A percentile compares a stretch with the other conserved stretches of the same genome.
These are phyloP conservation scores for Micropoecilia bifurca DNA, from an alignment of 2,797 vertebrate genomes.

Conservation along the genomic window DNA sequence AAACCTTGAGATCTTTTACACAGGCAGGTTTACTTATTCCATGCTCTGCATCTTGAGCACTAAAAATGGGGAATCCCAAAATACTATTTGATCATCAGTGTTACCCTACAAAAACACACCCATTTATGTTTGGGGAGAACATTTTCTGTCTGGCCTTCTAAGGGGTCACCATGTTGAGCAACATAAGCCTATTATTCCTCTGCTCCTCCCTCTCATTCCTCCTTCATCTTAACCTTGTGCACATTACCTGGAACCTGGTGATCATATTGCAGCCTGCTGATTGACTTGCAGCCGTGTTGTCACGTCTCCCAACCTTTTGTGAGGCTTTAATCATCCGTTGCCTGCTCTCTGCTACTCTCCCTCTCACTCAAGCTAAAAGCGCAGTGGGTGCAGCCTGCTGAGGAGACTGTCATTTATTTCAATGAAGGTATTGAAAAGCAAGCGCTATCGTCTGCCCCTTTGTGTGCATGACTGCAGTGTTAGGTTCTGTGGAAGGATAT, in stretches of 20 bases:
- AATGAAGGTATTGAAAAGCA: constrained; percentile 65
- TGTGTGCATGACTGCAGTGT: constrained; percentile 10
- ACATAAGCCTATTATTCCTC: constrained; percentile 48
- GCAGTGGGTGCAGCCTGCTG: constrained; percentile 70
- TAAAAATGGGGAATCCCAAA: constrained; percentile 32
- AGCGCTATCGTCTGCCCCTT: constrained; percentile 24
- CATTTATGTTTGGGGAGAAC: constrained; percentile 9
- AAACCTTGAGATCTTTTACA: constrained; percentile 23
- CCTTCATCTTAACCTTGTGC: constrained; percentile 23
- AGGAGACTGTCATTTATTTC: constrained; percentile 73
- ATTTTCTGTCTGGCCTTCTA: constrained; percentile 58
- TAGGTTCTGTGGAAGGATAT: background rate
- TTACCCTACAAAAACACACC: constrained; percentile 41
- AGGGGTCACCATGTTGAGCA: constrained; percentile 58
- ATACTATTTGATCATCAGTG: constrained; percentile 58
- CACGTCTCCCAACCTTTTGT: constrained; percentile 73
- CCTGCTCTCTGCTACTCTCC: constrained; percentile 13
- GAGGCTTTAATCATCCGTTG: constrained; percentile 75
- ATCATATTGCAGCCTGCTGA: constrained; percentile 78
- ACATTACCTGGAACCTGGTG: constrained; percentile 68
- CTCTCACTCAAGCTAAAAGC: constrained; percentile 38
- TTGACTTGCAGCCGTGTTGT: constrained; percentile 75
- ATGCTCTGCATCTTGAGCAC: constrained; percentile 41
- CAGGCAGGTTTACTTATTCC: constrained; percentile 27
- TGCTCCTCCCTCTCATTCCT: background rate